Percentiles rank a stretch among this genome's conserved stretches.
phyloP scores from a whole-genome alignment of 2,113 vertebrate species.

The Carassius auratus region DNA sequence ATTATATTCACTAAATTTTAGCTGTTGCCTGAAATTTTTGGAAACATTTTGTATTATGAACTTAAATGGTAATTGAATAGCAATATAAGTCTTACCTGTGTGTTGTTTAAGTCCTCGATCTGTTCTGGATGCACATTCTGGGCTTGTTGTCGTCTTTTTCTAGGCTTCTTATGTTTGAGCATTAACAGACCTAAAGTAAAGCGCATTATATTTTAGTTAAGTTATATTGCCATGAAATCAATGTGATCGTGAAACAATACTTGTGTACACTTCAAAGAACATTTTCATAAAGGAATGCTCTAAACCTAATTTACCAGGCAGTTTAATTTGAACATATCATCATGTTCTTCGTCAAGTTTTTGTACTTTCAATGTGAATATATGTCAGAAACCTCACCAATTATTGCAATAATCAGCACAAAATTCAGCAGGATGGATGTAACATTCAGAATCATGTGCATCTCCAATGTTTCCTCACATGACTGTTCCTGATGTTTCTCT shows the following conservation, averaged over 20 bases:
- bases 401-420: not conserved
- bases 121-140: not conserved
- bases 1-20: not conserved
- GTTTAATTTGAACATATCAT: not conserved
- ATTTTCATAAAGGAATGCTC: not conserved
- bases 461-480: fast-evolving
- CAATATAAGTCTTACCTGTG: not conserved
- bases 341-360: not conserved
- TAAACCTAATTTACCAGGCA: not conserved
- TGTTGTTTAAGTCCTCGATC: not conserved
- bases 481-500: not conserved
- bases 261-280: not conserved
- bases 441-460: not conserved
- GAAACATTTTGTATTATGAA: not conserved
- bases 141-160: not conserved
- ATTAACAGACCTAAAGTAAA: not conserved
- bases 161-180: not conserved
- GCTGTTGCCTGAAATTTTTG: not conserved
- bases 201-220: too few relatives aligned
- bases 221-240: not conserved
- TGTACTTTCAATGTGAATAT: not conserved
- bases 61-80: not conserved
- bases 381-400: constrained; percentile 23
- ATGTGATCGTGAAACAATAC: not conserved
- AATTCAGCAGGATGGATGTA: not conserved